Conservation (phyloP, 2,888 invertebrate genomes). For the Sylvicola fuscatus region DNA sequence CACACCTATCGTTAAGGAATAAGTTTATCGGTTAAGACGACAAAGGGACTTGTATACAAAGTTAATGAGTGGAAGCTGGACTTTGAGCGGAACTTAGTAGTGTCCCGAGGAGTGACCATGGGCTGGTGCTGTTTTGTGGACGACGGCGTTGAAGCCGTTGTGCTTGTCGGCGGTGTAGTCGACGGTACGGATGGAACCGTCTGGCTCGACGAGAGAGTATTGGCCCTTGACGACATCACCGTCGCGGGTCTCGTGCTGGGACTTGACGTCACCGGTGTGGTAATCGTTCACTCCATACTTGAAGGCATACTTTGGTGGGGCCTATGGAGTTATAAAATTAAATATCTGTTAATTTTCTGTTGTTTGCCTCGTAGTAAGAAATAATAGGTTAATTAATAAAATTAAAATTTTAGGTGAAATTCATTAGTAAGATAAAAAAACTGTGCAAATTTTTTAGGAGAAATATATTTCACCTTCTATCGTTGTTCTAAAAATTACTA, state of each 20-base stretch:
- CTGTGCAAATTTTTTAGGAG: too few relatives aligned
- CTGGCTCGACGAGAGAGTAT: conserved; percentile 47
- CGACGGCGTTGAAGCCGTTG: conserved; percentile 26
- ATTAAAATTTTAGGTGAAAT: too few relatives aligned
- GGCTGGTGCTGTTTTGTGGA: conserved; percentile 24
- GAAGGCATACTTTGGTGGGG: conserved; percentile 37
- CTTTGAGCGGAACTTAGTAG: background rate
- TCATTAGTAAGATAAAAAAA: too few relatives aligned
- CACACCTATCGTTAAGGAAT: too few relatives aligned
- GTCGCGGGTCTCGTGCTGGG: conserved; percentile 40
- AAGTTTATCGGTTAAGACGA: too few relatives aligned
- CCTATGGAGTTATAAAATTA: conserved; percentile 20
- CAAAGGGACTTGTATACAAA: too few relatives aligned
- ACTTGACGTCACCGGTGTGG: conserved; percentile 38
- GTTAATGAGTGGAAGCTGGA: too few relatives aligned
- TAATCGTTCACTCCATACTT: conserved; percentile 32
- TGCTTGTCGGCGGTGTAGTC: conserved; percentile 27
- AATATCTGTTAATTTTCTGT: too few relatives aligned
- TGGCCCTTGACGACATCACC: conserved; percentile 41
- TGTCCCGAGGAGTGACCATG: conserved; percentile 9
- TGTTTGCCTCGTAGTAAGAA: too few relatives aligned
- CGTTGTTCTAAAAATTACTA: too few relatives aligned
- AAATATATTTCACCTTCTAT: too few relatives aligned
- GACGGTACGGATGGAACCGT: conserved; percentile 47
- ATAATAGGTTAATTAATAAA: too few relatives aligned